phyloP scores from a whole-genome alignment of 2,113 vertebrate species.

The Peromyscus maniculatus region DNA sequence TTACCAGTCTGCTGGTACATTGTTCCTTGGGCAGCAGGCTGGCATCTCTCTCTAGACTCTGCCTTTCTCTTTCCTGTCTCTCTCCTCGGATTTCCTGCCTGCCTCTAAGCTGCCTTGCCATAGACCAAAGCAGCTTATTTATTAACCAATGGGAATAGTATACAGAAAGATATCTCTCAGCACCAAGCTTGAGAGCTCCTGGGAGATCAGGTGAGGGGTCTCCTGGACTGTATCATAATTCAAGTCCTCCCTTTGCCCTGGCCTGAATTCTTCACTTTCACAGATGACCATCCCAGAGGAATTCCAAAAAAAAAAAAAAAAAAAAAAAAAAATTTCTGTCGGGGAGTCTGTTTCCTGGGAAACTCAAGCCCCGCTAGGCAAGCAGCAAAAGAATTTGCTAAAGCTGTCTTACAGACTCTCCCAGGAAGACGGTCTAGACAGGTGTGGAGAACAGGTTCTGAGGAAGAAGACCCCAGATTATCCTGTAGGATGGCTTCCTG shows the following conservation, averaged over 20 bases:
- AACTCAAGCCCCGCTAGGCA: conserved; percentile 36
- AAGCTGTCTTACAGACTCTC: conserved; percentile 23
- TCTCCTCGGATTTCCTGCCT: too few species aligned
- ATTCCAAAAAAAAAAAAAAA: not conserved
- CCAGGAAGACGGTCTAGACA: not conserved
- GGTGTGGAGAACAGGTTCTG: not conserved
- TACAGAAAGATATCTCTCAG: too few species aligned
- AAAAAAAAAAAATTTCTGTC: not conserved
- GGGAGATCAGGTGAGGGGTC: not conserved
- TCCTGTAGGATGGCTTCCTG: not conserved
- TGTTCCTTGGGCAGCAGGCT: too few species aligned
- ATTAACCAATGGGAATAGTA: too few species aligned
- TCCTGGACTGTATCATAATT: not conserved
- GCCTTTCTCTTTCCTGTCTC: too few species aligned
- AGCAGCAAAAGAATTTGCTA: conserved; percentile 20
- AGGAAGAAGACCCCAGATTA: not conserved
- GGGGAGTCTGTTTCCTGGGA: conserved; percentile 40
- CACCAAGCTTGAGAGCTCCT: not conserved
- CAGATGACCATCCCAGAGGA: not conserved
- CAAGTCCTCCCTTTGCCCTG: not conserved
- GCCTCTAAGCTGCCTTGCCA: too few species aligned
- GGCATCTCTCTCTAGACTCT: too few species aligned
- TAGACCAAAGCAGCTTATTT: too few species aligned
- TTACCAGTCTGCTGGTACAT: too few species aligned
- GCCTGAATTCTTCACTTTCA: not conserved